Percentiles rank a stretch among this genome's conserved stretches.
Evolutionary conservation across 2,888 invertebrate genomes (phyloP).

Genomic region (Acleris laterana): DNA sequence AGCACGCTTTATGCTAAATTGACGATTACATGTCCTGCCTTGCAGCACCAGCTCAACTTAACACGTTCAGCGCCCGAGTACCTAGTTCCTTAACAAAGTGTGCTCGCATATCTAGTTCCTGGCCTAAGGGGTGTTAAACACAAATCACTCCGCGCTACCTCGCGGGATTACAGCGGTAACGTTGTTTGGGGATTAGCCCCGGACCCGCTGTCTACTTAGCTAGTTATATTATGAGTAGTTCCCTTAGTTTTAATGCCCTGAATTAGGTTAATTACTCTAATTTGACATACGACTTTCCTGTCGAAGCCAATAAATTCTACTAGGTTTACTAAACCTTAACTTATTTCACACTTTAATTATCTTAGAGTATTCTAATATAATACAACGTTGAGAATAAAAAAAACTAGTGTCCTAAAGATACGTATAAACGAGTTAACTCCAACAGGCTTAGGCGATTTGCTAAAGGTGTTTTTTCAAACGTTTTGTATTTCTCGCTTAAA

Average conservation of each 20-base stretch:
- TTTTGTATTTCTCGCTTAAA: too few species aligned
- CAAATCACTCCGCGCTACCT: slow-evolving; percentile 46
- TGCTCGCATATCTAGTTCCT: too few species aligned
- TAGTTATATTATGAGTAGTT: slow-evolving; percentile 11
- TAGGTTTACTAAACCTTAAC: too few species aligned
- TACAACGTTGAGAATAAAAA: too few species aligned
- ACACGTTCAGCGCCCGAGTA: too few species aligned
- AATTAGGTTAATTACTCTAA: slow-evolving; percentile 16
- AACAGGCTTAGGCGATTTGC: too few species aligned
- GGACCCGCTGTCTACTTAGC: slow-evolving; percentile 32
- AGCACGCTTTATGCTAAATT: slow-evolving; percentile 46
- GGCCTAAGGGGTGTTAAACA: slow-evolving; percentile 34
- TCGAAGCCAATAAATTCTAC: neutral
- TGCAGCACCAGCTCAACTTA: slow-evolving; percentile 40
- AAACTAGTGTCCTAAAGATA: too few species aligned
- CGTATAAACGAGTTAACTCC: too few species aligned
- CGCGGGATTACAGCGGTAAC: slow-evolving; percentile 40
- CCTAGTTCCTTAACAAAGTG: too few species aligned
- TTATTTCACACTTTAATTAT: too few species aligned
- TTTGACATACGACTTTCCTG: neutral
- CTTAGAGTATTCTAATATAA: too few species aligned
- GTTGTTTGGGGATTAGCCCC: slow-evolving; percentile 43
- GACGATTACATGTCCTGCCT: slow-evolving; percentile 41
- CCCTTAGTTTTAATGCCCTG: slow-evolving; percentile 7
- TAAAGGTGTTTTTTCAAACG: too few species aligned